Conservation (phyloP, 1,140 invertebrate genomes). For the Solenopsis invicta region DNA sequence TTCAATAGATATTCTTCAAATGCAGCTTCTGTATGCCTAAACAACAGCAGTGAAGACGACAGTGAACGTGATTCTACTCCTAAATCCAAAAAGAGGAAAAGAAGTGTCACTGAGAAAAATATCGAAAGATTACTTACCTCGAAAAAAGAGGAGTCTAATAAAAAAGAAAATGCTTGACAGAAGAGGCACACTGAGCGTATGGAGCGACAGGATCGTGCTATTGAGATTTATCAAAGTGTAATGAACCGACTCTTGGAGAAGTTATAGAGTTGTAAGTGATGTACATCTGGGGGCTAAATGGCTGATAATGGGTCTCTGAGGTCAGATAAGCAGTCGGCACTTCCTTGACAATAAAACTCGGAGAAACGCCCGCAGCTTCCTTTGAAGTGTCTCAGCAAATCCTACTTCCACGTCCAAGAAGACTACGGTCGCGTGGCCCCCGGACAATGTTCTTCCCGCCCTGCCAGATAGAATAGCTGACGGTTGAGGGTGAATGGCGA, state of each 20-base stretch:
- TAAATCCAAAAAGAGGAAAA: background rate
- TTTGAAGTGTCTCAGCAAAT: too few species aligned
- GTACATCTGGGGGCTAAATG: too few species aligned
- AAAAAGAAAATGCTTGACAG: background rate
- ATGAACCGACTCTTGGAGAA: background rate
- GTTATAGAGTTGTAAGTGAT: background rate
- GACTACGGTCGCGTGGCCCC: too few species aligned
- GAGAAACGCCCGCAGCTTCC: too few species aligned
- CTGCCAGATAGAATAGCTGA: too few species aligned
- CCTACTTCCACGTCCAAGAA: too few species aligned
- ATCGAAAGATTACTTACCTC: background rate
- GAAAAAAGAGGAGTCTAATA: background rate
- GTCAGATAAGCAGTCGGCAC: too few species aligned
- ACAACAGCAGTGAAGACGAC: background rate
- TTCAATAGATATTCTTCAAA: background rate
- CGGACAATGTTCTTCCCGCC: too few species aligned
- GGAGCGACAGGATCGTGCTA: background rate
- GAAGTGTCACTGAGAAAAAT: slow-evolving; percentile 1
- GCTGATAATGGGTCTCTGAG: too few species aligned
- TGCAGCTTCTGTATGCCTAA: background rate
- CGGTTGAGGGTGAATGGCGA: too few species aligned
- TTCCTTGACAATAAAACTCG: too few species aligned
- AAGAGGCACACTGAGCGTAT: slow-evolving; percentile 14
- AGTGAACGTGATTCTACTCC: background rate
- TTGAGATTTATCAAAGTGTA: background rate